These are phyloP conservation scores for Chloropsis hardwickii DNA, from an alignment of 2,113 vertebrate species.

Conservation along the genomic window DNA sequence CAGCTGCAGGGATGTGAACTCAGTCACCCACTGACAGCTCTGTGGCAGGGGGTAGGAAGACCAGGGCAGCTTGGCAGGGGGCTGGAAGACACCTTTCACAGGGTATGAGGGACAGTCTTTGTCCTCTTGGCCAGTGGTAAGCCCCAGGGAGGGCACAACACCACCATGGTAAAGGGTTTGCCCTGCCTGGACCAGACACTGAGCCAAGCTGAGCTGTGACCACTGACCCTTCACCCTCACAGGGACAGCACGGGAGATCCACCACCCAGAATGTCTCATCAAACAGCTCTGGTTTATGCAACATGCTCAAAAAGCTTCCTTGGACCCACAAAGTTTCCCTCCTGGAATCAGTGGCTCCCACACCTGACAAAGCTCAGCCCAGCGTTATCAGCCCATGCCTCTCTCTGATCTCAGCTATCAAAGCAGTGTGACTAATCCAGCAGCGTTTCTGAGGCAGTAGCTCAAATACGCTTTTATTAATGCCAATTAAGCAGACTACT, in stretches of 20 bases:
- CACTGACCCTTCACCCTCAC: not conserved
- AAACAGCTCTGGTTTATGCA: not conserved
- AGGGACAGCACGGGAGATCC: not conserved
- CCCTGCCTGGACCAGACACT: not conserved
- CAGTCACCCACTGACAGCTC: not conserved
- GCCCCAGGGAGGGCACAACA: not conserved
- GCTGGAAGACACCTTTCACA: not conserved
- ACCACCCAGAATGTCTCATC: not conserved
- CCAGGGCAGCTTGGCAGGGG: not conserved
- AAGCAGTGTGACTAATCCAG: not conserved
- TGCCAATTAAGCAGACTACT: not conserved
- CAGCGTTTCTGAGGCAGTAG: not conserved
- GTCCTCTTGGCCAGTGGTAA: not conserved
- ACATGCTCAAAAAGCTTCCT: not conserved
- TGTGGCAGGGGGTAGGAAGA: not conserved
- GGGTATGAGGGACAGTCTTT: not conserved
- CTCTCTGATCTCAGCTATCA: not conserved
- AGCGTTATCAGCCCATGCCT: fast-evolving
- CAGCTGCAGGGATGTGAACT: not conserved
- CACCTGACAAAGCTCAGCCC: not conserved
- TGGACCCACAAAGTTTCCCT: not conserved
- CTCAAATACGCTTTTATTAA: not conserved
- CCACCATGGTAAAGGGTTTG: not conserved
- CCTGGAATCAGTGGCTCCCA: no score
- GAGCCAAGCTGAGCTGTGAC: not conserved